phyloP scores from a whole-genome alignment of 1,140 invertebrate species.

The Ctenoplectra terminalis region DNA sequence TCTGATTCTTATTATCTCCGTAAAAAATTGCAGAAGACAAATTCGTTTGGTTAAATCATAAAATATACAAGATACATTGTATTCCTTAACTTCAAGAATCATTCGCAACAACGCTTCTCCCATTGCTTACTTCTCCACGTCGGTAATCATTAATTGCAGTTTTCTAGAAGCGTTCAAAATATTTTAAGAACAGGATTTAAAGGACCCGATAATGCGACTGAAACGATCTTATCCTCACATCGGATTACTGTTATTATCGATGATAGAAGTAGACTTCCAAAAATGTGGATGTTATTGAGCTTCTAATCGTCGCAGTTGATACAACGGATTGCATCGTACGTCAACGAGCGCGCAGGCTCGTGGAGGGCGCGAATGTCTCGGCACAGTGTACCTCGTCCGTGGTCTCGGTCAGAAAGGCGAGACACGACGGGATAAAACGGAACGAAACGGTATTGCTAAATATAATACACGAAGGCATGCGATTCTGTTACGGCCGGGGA shows the following conservation, averaged over 20 bases:
- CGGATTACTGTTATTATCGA: neutral
- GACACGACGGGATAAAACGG: constrained; percentile 32
- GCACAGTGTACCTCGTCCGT: too few species aligned
- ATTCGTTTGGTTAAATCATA: too few species aligned
- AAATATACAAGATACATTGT: too few species aligned
- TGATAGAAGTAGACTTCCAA: neutral
- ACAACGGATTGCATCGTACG: too few species aligned
- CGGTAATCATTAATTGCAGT: too few species aligned
- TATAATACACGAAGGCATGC: constrained; percentile 73
- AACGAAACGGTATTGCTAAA: constrained; percentile 68
- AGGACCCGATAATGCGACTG: neutral
- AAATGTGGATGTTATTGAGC: neutral
- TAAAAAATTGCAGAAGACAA: neutral
- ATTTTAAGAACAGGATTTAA: too few species aligned
- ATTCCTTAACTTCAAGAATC: too few species aligned
- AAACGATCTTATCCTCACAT: neutral
- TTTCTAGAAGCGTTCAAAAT: too few species aligned
- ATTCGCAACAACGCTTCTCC: too few species aligned
- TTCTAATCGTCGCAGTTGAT: constrained; percentile 25
- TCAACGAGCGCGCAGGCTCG: constrained; percentile 66
- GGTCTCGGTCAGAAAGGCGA: constrained; percentile 28
- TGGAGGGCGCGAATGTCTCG: constrained; percentile 39
- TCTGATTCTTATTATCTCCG: neutral
- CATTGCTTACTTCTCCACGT: too few species aligned
- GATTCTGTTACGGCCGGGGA: constrained; percentile 51